Base-by-base conservation (phyloP, 2,888 invertebrate genomes). In the Ectemnius cavifrons region DNA sequence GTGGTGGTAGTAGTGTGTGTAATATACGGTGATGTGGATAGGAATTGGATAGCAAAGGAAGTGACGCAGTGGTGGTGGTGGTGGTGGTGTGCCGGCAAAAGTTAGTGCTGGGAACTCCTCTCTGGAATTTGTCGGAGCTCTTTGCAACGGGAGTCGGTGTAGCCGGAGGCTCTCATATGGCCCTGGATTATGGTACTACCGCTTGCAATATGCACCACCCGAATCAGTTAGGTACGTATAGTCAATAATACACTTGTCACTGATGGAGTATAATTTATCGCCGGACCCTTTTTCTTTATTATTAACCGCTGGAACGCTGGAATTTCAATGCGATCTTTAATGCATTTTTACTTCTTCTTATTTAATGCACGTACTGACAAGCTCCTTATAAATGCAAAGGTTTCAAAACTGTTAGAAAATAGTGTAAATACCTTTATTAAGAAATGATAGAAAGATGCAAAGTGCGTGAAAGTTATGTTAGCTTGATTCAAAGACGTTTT, bases 181-280 rank as follows among this genome's bases (percentile, higher is more conserved):
- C 87, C 86, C 87, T 88, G 87, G 89, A 89, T 85, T 88, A 89
- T 89, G 89, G 85, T 86, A 87, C 84, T 84, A 71, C 70, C 59
- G 81, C 81, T 82, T 83, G 85, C 89, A 87, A 89, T 88, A 89
- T 89, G 89, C 89, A 89, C 88, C 89, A 87, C 73, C 86, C 87
- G 71, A 89, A 89, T 87, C 89, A 87, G 86, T 83, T 89, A 89
- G 89, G 89, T 89, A 87, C 80, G 87, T 87, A 80, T 69, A 47
- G 59, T 61, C 16, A 14, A 52, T 2, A n/a, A n/a, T n/a, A 23
- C 23, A 23, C 23, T 23, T 23, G 23, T 23, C 23, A 23, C 2
- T 23, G 1, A 2, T 2, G 3, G 16, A 3, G 6, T 52, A 0
- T 4, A n/a, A 47, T 0, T n/a, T 14, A 11, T 2, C 47, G 5